These are phyloP conservation scores for Quadroppia sp. DNA, from an alignment of 2,888 invertebrate genomes.

Conservation along the genomic window DNA sequence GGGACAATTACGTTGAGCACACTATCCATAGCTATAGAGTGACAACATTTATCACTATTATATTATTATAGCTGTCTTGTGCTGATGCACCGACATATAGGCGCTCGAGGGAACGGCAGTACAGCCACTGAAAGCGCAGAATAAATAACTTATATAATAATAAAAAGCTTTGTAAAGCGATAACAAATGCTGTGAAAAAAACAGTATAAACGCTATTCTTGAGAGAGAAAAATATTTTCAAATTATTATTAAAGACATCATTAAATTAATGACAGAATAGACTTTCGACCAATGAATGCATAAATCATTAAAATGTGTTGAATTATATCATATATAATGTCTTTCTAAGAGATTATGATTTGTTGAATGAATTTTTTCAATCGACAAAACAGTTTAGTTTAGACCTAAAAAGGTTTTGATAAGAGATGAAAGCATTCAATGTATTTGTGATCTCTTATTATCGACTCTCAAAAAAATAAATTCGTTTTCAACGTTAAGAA, in stretches of 20 bases:
- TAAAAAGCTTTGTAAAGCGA: constrained; percentile 21
- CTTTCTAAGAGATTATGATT: constrained; percentile 1
- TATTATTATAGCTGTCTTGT: constrained; percentile 29
- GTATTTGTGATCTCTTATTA: constrained; percentile 6
- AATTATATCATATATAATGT: constrained; percentile 17
- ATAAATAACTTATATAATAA: constrained; percentile 33
- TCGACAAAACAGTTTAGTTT: constrained; percentile 1
- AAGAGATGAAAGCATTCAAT: background rate
- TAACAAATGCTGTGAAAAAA: constrained; percentile 27
- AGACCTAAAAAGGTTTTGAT: background rate
- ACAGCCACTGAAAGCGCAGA: too few species aligned
- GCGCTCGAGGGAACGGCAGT: constrained; percentile 29
- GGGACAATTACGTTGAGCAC: constrained; percentile 13
- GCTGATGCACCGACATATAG: constrained; percentile 17
- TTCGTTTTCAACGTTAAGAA: constrained; percentile 24
- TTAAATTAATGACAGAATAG: constrained; percentile 32
- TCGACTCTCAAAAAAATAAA: constrained; percentile 8
- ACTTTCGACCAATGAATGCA: background rate
- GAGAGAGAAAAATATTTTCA: constrained; percentile 14
- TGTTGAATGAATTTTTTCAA: constrained; percentile 20
- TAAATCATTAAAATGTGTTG: constrained; percentile 20
- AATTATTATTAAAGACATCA: constrained; percentile 34
- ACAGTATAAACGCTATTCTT: background rate
- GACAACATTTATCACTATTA: constrained; percentile 36
- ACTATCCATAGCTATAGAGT: background rate